These are phyloP conservation scores for Rostratula benghalensis DNA, from an alignment of 2,113 vertebrate genomes.

Conservation along the genomic window DNA sequence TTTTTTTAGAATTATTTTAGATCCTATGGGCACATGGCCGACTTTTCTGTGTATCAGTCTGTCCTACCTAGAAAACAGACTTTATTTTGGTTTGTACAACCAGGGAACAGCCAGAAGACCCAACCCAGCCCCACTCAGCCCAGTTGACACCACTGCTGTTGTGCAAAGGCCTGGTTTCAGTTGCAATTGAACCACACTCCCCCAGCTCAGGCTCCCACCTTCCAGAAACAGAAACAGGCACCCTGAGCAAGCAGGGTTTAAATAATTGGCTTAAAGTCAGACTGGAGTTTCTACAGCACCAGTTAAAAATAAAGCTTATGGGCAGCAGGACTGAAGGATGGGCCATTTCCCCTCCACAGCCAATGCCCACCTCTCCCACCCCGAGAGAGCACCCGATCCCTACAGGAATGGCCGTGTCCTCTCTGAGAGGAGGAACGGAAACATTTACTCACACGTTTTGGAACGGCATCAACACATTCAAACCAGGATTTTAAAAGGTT, in stretches of 20 bases:
- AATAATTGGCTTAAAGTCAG: neutral
- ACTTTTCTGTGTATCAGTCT: neutral
- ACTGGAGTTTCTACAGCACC: neutral
- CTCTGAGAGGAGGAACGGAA: neutral
- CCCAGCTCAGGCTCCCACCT: neutral
- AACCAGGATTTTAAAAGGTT: neutral
- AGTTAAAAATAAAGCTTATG: neutral
- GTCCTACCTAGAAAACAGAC: neutral
- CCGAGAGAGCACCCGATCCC: neutral
- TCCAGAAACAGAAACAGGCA: neutral
- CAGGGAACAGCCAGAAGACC: neutral
- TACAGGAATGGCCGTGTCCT: neutral
- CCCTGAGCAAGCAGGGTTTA: neutral
- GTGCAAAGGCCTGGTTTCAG: neutral
- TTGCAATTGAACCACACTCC: accelerated
- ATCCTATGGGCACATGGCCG: neutral
- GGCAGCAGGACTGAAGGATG: neutral
- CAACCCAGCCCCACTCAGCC: neutral
- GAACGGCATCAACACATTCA: neutral
- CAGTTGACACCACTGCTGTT: neutral
- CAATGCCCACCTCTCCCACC: accelerated
- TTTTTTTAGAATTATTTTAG: neutral
- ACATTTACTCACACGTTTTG: neutral
- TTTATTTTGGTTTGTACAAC: neutral
- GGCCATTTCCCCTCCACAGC: neutral